A percentile compares a stretch with the other conserved stretches of the same genome.
Evolutionary conservation across 2,888 invertebrate species (phyloP).

Genomic region (Pantelozetes paolii): DNA sequence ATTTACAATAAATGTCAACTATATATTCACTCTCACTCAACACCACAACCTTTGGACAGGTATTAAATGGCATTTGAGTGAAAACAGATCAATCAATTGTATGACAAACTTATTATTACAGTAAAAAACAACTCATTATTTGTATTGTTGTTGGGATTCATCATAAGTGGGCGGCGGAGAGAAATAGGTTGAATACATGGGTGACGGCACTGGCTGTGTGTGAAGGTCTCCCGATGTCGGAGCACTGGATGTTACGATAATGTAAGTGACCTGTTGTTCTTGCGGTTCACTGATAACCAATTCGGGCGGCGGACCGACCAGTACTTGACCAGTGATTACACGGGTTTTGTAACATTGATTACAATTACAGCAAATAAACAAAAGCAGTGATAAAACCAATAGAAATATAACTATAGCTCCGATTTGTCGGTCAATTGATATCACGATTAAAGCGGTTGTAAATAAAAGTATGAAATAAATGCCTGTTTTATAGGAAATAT

Average conservation of each 20-base stretch:
- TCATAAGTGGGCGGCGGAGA: conserved; percentile 22
- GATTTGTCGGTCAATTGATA: neutral
- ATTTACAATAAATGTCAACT: no score
- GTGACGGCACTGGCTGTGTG: neutral
- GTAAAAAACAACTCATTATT: no score
- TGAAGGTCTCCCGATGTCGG: neutral
- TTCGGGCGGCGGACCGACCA: neutral
- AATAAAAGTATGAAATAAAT: conserved; percentile 20
- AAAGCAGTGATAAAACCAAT: conserved; percentile 2
- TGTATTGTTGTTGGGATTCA: conserved; percentile 25
- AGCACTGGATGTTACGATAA: neutral
- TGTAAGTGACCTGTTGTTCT: neutral
- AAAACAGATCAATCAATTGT: no score
- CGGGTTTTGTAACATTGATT: conserved; percentile 5
- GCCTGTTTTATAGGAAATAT: neutral
- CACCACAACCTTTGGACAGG: no score
- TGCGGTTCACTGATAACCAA: neutral
- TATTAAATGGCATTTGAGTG: no score
- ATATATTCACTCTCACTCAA: no score
- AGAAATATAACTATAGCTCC: neutral
- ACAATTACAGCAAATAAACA: conserved; percentile 27
- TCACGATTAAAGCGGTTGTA: neutral
- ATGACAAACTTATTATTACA: no score
- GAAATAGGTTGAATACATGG: neutral
- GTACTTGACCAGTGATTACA: conserved; percentile 14